Percentiles rank a stretch among this genome's conserved stretches.
Evolutionary conservation across 2,113 vertebrate species (phyloP).

Genomic region (Odocoileus hemionus): DNA sequence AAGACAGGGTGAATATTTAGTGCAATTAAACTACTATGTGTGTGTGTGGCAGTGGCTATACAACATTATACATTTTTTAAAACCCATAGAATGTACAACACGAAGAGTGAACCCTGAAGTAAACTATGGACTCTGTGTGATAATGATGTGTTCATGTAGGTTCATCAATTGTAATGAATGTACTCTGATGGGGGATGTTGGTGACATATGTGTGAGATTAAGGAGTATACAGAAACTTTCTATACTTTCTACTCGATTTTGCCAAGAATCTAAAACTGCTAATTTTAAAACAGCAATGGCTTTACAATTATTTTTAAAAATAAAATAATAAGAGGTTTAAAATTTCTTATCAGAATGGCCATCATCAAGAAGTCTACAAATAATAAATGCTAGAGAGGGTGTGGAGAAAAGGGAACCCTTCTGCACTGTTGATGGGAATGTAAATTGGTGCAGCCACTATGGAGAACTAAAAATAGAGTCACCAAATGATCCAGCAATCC

Average conservation of each 20-base stretch:
- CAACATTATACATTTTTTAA: neutral
- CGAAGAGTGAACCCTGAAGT: neutral
- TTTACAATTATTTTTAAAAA: neutral
- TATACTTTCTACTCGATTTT: neutral
- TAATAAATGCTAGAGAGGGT: neutral
- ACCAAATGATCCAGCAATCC: neutral
- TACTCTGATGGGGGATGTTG: neutral
- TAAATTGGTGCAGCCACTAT: neutral
- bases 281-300: neutral
- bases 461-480: neutral
- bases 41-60: neutral
- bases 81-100: neutral
- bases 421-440: neutral
- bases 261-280: neutral
- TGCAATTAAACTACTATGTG: neutral
- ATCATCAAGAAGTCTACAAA: neutral
- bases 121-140: neutral
- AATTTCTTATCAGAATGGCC: neutral
- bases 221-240: too few species aligned
- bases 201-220: too few species aligned
- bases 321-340: neutral
- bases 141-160: neutral
- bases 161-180: neutral
- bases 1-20: neutral
- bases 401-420: neutral